Evolutionary conservation across 1,140 invertebrate genomes (phyloP).

Genomic region (Aphis gossypii): DNA sequence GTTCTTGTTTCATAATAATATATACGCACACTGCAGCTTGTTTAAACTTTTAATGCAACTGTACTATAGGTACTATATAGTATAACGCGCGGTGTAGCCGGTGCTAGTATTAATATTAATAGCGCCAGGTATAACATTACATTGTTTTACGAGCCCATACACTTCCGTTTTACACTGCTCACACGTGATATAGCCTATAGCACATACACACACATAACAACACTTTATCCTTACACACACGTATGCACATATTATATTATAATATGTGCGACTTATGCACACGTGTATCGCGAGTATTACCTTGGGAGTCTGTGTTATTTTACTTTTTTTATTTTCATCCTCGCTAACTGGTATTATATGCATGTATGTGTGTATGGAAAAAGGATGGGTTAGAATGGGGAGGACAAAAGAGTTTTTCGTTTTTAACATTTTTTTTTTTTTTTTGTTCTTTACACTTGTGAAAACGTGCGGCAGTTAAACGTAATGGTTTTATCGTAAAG

Average conservation of each 20-base stretch:
- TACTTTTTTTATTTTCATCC: not conserved
- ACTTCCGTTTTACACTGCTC: constrained; percentile 40
- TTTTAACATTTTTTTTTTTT: not conserved
- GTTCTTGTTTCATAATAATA: not conserved
- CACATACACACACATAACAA: not conserved
- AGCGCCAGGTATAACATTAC: constrained; percentile 15
- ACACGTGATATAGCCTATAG: not conserved
- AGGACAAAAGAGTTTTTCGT: not conserved
- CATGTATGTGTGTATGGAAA: not conserved
- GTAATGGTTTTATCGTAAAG: constrained; percentile 34
- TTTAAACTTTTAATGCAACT: constrained; percentile 34
- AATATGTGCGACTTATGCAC: not conserved
- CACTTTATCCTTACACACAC: not conserved
- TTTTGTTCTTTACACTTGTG: not conserved
- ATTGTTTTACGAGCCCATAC: constrained; percentile 35
- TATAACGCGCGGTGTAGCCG: not conserved
- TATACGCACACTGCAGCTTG: not conserved
- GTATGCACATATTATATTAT: not conserved
- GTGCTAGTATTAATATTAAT: constrained; percentile 48
- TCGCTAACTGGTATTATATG: not conserved
- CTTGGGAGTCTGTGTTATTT: not conserved
- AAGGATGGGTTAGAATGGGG: not conserved
- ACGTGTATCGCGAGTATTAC: not conserved
- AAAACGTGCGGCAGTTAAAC: not conserved
- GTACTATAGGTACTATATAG: not conserved